Conservation (phyloP, 2,888 invertebrate genomes). For the Gonocerus acuteangulatus region DNA sequence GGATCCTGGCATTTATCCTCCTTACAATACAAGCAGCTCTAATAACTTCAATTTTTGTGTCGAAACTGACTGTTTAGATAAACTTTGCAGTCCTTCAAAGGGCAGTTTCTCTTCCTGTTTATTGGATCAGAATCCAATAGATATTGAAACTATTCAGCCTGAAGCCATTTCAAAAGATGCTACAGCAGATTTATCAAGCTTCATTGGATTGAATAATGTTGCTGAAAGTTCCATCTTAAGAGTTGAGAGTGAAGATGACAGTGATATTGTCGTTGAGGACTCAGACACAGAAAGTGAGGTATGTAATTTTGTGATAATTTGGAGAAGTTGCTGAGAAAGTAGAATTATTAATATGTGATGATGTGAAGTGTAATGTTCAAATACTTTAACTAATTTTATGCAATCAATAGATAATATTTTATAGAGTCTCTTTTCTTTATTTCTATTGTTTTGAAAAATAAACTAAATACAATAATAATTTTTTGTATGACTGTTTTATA, state of each 20-base stretch:
- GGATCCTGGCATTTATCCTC: neutral
- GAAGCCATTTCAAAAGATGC: neutral
- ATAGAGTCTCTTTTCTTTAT: too few relatives aligned
- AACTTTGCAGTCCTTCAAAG: constrained; percentile 10
- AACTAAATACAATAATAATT: too few relatives aligned
- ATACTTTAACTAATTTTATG: too few relatives aligned
- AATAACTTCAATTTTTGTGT: constrained; percentile 6
- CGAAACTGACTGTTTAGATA: constrained; percentile 13
- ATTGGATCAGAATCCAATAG: neutral
- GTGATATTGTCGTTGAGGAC: constrained; percentile 36
- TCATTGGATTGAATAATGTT: neutral
- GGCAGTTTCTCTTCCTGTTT: constrained; percentile 2
- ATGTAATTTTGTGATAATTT: constrained; percentile 1
- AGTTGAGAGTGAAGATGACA: constrained; percentile 31
- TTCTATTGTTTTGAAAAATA: too few relatives aligned
- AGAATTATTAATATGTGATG: too few relatives aligned
- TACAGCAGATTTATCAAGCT: neutral
- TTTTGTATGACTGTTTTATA: too few relatives aligned
- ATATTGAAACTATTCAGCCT: neutral
- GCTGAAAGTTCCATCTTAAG: constrained; percentile 1
- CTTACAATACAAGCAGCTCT: neutral
- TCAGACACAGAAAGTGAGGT: constrained; percentile 36
- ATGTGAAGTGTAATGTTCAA: too few relatives aligned
- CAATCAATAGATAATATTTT: too few relatives aligned
- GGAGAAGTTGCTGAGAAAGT: too few relatives aligned